Conservation (phyloP, 2,113 vertebrate genomes). For the Poeciliopsis turrubarensis region DNA sequence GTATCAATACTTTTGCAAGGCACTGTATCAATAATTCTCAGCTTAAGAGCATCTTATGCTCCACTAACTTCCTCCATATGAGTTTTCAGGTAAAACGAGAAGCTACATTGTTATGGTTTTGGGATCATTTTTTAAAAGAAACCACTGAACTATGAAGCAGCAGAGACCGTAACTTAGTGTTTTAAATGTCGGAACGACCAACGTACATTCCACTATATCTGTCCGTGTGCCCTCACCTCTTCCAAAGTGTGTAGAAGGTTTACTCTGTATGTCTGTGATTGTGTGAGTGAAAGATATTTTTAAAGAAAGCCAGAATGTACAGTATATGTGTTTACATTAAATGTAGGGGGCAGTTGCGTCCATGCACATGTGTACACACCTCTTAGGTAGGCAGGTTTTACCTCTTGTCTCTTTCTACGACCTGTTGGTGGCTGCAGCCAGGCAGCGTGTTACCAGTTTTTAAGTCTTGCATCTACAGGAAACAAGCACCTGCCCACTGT, state of each 20-base stretch:
- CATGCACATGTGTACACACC: conserved; percentile 51
- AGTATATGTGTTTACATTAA: conserved; percentile 52
- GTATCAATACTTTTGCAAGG: neutral
- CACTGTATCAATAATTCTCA: neutral
- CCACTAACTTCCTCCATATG: conserved; percentile 6
- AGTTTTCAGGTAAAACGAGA: conserved; percentile 57
- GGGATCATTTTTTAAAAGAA: conserved; percentile 65
- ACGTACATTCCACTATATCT: conserved; percentile 70
- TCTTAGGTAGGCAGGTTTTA: conserved; percentile 64
- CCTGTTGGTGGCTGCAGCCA: conserved; percentile 35
- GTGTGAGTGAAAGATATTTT: conserved; percentile 50
- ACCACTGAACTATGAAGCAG: conserved; percentile 54
- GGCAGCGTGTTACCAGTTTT: conserved; percentile 56
- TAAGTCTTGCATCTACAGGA: conserved; percentile 46
- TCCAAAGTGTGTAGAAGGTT: conserved; percentile 53
- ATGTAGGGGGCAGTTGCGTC: conserved; percentile 51
- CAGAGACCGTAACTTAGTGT: conserved; percentile 74
- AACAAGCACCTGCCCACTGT: conserved; percentile 69
- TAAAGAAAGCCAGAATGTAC: conserved; percentile 44
- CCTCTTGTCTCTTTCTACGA: conserved; percentile 61
- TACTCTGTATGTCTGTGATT: conserved; percentile 36
- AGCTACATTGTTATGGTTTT: conserved; percentile 60
- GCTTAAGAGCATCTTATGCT: neutral
- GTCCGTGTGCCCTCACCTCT: conserved; percentile 46
- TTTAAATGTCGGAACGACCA: conserved; percentile 49